Base-by-base conservation (phyloP, 2,888 invertebrate genomes). In the Andrena praecox region DNA sequence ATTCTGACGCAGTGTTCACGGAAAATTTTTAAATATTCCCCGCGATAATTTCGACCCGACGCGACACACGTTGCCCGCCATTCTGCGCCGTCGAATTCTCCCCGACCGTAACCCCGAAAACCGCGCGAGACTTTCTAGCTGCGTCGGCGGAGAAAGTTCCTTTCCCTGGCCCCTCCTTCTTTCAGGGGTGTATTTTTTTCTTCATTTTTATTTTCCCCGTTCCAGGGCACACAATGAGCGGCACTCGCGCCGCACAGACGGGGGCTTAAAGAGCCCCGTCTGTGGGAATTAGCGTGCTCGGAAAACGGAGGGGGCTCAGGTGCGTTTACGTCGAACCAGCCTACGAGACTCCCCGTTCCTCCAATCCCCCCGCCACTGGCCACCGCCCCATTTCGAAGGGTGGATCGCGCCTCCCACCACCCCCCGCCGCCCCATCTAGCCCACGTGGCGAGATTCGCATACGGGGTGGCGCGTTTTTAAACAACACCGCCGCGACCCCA, bases 281-380 rank as follows among this genome's bases (percentile, higher is more conserved):
- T 89, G 89, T 84, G 88, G 86, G 89, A 92, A 92, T 92, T 92
- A 92, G 89, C 88, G 81, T 89, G 89, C 87, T 87, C 85, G 80
- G 85, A 84, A 85, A 88, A 85, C 80, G 79, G 78, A 67, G 83
- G 85, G 72, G 90, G 82, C 91, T 92, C 92, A 92, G 92, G 92
- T 92, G 92, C 84, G 84, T 87, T 87, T 85, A 84, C 80, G 86
- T 86, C 86, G 83, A 80, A 77, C 77, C 73, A 42, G 67, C 83
- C 72, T 74, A 78, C 76, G 50, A 76, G 78, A 69, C 48, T 42
- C 68, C 60, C 79, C 71, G 35, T 72, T 74, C 67, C 76, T 73
- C 74, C 7, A 71, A 77, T 80, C 76, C 54, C 12, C 33, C 67
- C n/a, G 66, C 8, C 42, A 70, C 68, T 29, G 62, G 54, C 50